Evolutionary conservation across 2,113 vertebrate genomes (phyloP).

Genomic region (Balaeniceps rex): DNA sequence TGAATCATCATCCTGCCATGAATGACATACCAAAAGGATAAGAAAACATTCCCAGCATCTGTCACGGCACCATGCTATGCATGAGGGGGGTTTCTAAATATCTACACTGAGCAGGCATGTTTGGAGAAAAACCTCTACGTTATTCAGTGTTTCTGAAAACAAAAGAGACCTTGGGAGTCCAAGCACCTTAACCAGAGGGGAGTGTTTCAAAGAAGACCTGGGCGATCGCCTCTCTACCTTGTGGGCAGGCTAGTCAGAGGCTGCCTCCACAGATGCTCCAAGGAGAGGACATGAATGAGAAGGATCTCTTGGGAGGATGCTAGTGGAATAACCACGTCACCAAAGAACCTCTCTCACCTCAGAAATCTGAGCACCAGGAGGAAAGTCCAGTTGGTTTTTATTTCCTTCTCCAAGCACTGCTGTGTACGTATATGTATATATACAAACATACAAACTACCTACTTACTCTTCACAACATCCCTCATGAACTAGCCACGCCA

Average conservation of each 20-base stretch:
- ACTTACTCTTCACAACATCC: background rate
- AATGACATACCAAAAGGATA: background rate
- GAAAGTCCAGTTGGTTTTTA: background rate
- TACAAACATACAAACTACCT: background rate
- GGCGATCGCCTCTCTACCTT: background rate
- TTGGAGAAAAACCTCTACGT: background rate
- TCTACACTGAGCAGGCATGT: background rate
- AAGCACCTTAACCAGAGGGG: background rate
- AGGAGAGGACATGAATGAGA: background rate
- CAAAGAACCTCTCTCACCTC: background rate
- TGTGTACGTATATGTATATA: background rate
- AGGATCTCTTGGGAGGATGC: background rate
- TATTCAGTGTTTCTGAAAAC: background rate
- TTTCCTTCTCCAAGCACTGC: background rate
- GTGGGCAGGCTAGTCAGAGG: background rate
- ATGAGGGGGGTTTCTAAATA: background rate
- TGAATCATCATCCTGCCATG: conserved; percentile 25
- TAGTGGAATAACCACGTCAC: background rate
- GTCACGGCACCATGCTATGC: background rate
- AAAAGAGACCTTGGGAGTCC: background rate
- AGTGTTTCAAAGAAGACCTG: background rate
- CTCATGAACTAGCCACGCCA: background rate
- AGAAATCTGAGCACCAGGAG: background rate
- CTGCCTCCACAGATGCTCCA: background rate
- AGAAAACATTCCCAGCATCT: background rate